These are phyloP conservation scores for Euschistus heros DNA, from an alignment of 1,140 invertebrate genomes.

Conservation along the genomic window DNA sequence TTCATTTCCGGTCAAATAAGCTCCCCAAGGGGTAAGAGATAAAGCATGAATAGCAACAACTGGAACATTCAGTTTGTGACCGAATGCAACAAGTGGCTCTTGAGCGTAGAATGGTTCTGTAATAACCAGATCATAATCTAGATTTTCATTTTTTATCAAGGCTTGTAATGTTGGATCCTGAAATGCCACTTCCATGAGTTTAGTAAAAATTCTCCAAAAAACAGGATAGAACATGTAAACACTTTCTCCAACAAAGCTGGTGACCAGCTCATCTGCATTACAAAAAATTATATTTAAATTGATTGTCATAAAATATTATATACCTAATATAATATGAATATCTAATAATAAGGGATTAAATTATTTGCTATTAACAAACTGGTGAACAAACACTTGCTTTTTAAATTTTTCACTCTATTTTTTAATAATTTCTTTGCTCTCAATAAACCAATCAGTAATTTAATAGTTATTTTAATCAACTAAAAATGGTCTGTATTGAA, in stretches of 20 bases:
- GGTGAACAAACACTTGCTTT: too few species aligned
- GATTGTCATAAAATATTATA: too few species aligned
- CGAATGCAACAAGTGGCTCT: conserved; percentile 32
- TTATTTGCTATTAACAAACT: too few species aligned
- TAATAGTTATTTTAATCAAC: too few species aligned
- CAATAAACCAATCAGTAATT: too few species aligned
- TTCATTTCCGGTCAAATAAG: conserved; percentile 19
- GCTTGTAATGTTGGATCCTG: conserved; percentile 13
- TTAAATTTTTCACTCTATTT: too few species aligned
- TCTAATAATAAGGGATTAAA: too few species aligned
- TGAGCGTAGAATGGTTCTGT: conserved; percentile 32
- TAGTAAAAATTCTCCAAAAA: background rate
- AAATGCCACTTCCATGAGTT: conserved; percentile 16
- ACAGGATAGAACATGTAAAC: background rate
- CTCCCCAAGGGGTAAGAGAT: background rate
- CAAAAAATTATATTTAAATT: too few species aligned
- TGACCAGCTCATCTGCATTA: too few species aligned
- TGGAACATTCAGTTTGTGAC: conserved; percentile 32
- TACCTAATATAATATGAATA: too few species aligned
- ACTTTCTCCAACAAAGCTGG: background rate
- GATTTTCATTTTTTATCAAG: conserved; percentile 17
- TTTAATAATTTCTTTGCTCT: too few species aligned
- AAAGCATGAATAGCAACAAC: conserved; percentile 26
- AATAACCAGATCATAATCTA: conserved; percentile 33
- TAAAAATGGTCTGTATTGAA: too few species aligned